Conservation (phyloP, 2,113 vertebrate species). For the Gasterosteus nipponicus region DNA sequence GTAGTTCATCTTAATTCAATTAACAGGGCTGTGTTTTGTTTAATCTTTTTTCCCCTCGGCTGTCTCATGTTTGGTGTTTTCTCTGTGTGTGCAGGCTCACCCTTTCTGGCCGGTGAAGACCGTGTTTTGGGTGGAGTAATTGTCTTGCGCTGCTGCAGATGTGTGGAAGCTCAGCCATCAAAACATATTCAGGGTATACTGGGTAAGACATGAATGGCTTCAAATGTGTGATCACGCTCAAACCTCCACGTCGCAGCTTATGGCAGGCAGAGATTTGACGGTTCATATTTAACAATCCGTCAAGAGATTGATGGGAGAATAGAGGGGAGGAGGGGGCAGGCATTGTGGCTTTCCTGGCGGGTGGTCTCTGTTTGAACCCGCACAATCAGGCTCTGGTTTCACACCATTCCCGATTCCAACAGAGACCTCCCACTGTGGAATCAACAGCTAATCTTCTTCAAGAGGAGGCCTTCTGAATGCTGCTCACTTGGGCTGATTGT, state of each 20-base stretch:
- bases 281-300: constrained; percentile 42
- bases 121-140: constrained; percentile 97
- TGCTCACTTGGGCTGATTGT: constrained; percentile 49
- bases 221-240: background rate
- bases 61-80: constrained; percentile 10
- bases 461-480: constrained; percentile 46
- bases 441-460: constrained; percentile 64
- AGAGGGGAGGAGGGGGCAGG: constrained; percentile 2
- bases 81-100: constrained; percentile 87
- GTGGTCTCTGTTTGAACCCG: constrained; percentile 68
- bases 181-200: constrained; percentile 89
- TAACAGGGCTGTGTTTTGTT: constrained; percentile 25
- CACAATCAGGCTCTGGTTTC: constrained; percentile 75
- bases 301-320: constrained; percentile 9
- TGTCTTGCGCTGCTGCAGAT: constrained; percentile 92
- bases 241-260: background rate
- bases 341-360: constrained; percentile 49
- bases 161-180: constrained; percentile 86
- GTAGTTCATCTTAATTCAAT: constrained; percentile 24
- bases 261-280: background rate
- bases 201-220: constrained; percentile 81
- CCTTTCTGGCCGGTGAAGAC: constrained; percentile 94
- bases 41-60: background rate
- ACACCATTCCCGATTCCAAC: constrained; percentile 69
- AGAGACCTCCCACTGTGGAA: constrained; percentile 72